Percentiles rank a stretch among this genome's conserved stretches.
Conservation (phyloP, 2,113 vertebrate genomes). For the Hyaena hyaena region DNA sequence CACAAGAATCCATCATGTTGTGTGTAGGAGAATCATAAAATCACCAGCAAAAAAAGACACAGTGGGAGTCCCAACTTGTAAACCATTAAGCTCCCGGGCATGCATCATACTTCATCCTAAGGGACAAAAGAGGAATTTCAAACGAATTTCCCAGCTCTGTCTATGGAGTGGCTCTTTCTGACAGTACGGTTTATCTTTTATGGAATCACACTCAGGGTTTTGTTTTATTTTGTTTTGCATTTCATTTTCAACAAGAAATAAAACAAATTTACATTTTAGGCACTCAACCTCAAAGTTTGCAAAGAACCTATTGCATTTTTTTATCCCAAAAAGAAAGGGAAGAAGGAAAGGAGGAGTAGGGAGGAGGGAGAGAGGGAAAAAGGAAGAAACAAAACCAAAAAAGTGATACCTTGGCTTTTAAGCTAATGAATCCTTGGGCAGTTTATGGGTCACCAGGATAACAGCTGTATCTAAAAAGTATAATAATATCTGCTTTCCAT, state of each 20-base stretch:
- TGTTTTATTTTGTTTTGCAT: background rate
- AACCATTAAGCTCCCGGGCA: constrained; percentile 24
- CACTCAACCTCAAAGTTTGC: background rate
- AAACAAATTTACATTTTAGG: background rate
- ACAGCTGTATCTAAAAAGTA: background rate
- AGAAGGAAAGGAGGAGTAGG: too few species aligned
- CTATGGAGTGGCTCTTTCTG: background rate
- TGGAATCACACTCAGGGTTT: background rate
- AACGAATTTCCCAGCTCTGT: background rate
- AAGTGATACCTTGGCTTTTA: background rate
- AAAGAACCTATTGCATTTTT: background rate
- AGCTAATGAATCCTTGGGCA: background rate
- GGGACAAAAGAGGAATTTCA: background rate
- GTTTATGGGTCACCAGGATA: background rate
- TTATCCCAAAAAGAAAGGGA: background rate
- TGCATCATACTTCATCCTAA: background rate
- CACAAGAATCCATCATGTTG: constrained; percentile 52
- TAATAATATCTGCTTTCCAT: background rate
- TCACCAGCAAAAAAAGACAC: constrained; percentile 11
- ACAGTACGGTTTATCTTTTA: background rate
- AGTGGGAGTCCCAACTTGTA: constrained; percentile 39
- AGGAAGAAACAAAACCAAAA: background rate
- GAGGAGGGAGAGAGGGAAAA: background rate
- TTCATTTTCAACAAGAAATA: constrained; percentile 5
- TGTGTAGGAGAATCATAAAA: constrained; percentile 37